These are phyloP conservation scores for Rotaria sp. DNA, from an alignment of 2,888 invertebrate genomes.

Conservation along the genomic window DNA sequence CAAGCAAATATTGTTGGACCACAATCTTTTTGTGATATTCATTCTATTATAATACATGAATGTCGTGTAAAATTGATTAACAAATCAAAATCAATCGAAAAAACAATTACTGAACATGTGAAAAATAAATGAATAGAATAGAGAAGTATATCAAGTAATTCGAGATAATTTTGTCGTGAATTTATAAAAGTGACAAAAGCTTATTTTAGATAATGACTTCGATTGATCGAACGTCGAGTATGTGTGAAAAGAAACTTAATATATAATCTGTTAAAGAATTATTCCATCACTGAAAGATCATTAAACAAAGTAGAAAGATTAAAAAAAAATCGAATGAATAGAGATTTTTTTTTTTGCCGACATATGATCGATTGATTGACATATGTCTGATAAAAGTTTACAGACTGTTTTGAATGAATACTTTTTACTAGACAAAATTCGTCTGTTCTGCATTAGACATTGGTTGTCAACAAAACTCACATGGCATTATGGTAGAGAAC, in stretches of 20 bases:
- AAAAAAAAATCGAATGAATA: too few species aligned
- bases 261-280: background rate
- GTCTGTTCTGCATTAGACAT: too few species aligned
- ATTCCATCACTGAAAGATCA: background rate
- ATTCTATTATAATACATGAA: background rate
- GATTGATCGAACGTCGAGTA: background rate
- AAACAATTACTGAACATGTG: background rate
- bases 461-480: too few species aligned
- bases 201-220: background rate
- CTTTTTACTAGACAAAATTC: too few species aligned
- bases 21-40: background rate
- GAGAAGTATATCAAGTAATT: background rate
- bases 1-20: background rate
- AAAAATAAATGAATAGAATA: slow-evolving; percentile 5
- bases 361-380: too few species aligned
- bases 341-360: too few species aligned
- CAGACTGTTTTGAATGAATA: too few species aligned
- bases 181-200: background rate
- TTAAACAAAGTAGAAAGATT: background rate
- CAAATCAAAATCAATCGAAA: background rate
- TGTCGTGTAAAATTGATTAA: background rate
- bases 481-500: too few species aligned
- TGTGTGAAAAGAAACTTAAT: background rate
- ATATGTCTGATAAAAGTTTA: too few species aligned
- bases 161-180: background rate